Conservation (phyloP, 1,140 invertebrate genomes). For the Lepidotrigona ventralis region DNA sequence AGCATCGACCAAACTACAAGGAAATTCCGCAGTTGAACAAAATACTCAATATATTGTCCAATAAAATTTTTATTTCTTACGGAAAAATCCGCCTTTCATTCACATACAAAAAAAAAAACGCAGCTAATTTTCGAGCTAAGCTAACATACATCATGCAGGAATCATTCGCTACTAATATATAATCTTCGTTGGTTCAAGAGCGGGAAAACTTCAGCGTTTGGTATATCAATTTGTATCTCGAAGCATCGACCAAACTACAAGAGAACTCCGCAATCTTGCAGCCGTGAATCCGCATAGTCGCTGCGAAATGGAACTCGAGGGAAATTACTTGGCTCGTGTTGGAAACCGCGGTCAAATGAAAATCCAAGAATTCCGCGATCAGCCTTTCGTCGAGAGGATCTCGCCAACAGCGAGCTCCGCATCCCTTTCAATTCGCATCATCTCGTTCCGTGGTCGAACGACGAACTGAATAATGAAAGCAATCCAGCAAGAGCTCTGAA, state of each 20-base stretch:
- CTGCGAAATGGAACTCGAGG: conserved; percentile 7
- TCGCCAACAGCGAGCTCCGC: neutral
- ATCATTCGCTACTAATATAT: neutral
- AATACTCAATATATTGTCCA: too few relatives aligned
- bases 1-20: neutral
- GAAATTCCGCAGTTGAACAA: neutral
- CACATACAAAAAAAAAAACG: too few relatives aligned
- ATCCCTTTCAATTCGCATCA: neutral
- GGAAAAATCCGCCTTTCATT: too few relatives aligned
- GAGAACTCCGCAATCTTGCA: neutral
- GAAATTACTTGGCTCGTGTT: conserved; percentile 8
- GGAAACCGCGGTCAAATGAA: neutral
- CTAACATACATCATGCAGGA: too few relatives aligned
- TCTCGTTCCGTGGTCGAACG: neutral
- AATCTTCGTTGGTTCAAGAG: too few relatives aligned
- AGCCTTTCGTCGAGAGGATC: neutral
- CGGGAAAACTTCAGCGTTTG: neutral
- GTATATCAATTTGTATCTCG: neutral
- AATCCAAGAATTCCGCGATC: conserved; percentile 9
- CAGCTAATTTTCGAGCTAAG: too few relatives aligned
- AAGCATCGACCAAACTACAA: neutral
- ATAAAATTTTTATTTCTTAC: too few relatives aligned
- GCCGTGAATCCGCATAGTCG: neutral
- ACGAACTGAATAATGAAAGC: conserved; percentile 12
- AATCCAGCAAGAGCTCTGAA: neutral